Conservation (phyloP, 2,797 vertebrate genomes). For the Sebastes vulpes region DNA sequence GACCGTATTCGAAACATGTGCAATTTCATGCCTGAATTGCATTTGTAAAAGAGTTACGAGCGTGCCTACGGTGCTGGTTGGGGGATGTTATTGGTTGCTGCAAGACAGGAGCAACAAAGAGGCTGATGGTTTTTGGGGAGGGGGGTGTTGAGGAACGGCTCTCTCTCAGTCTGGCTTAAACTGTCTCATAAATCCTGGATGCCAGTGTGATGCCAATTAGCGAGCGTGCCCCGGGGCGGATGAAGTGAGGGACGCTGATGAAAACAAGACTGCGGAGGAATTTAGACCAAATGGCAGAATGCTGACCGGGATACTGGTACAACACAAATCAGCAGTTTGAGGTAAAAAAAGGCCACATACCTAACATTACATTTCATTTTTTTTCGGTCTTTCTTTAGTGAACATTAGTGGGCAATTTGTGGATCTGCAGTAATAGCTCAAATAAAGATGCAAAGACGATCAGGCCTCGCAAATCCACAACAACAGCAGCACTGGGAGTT, state of each 20-base stretch:
- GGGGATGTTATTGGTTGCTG: conserved; percentile 41
- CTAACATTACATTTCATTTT: neutral
- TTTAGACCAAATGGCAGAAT: conserved; percentile 52
- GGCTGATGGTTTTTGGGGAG: conserved; percentile 27
- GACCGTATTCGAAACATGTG: conserved; percentile 46
- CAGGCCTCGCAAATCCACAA: neutral
- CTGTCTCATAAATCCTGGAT: conserved; percentile 68
- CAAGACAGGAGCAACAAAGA: conserved; percentile 61
- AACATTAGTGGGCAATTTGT: neutral
- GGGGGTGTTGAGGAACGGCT: conserved; percentile 24
- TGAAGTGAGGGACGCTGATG: conserved; percentile 51
- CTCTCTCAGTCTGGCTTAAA: conserved; percentile 47
- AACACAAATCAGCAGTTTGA: conserved; percentile 6
- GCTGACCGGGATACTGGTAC: conserved; percentile 41
- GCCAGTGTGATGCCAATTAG: conserved; percentile 80
- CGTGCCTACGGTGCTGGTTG: conserved; percentile 22
- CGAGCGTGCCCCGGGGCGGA: conserved; percentile 53
- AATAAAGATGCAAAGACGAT: neutral
- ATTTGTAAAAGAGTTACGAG: conserved; percentile 71
- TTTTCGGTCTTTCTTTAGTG: neutral
- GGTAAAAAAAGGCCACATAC: conserved; percentile 16
- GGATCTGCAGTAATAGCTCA: conserved; percentile 8
- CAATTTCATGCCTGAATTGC: conserved; percentile 71
- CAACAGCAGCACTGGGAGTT: conserved; percentile 20
- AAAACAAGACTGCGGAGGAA: conserved; percentile 68